Evolutionary conservation across 1,140 invertebrate genomes (phyloP), one percentile per base, ranked within the genome.

Genomic region (Scaptomyza graminum): DNA sequence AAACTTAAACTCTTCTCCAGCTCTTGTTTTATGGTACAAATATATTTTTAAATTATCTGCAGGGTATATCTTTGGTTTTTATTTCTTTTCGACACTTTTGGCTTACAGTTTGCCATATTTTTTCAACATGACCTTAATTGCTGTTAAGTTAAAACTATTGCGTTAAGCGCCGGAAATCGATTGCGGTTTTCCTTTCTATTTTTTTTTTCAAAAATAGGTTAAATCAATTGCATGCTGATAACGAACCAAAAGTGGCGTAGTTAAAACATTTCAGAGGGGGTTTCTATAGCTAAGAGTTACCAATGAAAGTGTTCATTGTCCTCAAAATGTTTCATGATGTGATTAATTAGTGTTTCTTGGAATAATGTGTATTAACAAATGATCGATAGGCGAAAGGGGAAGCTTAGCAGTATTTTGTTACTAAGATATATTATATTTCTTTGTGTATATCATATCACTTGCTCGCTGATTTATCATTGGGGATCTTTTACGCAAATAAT

Each of bases 391-490:
- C 5, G 28, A 13, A 15, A 50, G 31, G 9, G 1, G 31, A 34
- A 34, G 31, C 31, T n/a, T n/a, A n/a, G n/a, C n/a, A n/a, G n/a
- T n/a, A n/a, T n/a, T n/a, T n/a, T n/a, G n/a, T n/a, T n/a, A n/a
- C n/a, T 9, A 6, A 8, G 11, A 31, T n/a, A n/a, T 41, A n/a
- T 41, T 18, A 43, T 18, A 54, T 28, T 18, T 43, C 47, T 46
- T 18, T 25, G 11, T 28, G 16, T 34, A 52, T 39, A 62, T n/a
- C 37, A 12, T 12, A 39, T 12, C 12, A 5, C 34, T 11, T 11
- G 12, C 8, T 12, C 3, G 43, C 66, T 73, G 78, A 61, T 80
- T 80, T 81, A 67, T 80, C 73, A 77, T n/a, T 47, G 57, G 52
- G 78, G 5, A 31, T 31, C 28, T 5, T 31, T 31, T 31, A 31